Conservation (phyloP, 2,888 invertebrate genomes). For the Scaptomyza parva region DNA sequence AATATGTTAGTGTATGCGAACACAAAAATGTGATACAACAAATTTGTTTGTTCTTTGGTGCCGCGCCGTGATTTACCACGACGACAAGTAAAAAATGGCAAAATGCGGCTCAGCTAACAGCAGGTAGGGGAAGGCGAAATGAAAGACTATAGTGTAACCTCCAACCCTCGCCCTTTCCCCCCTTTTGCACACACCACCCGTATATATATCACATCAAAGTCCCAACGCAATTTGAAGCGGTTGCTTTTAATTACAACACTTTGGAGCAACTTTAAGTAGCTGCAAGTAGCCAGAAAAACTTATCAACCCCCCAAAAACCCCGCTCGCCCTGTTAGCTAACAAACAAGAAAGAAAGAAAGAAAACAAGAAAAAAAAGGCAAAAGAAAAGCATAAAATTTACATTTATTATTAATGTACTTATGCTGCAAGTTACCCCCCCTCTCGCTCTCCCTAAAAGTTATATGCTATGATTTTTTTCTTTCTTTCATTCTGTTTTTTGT, state of each 20-base stretch:
- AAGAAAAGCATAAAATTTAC: constrained; percentile 61
- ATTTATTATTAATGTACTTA: constrained; percentile 77
- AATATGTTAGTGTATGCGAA: constrained; percentile 3
- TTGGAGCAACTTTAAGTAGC: constrained; percentile 57
- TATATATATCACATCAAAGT: constrained; percentile 30
- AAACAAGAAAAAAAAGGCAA: constrained; percentile 11
- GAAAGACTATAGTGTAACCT: too few species aligned
- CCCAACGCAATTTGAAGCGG: constrained; percentile 20
- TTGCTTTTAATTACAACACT: constrained; percentile 74
- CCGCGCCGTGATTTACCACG: constrained; percentile 64
- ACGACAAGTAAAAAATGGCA: constrained; percentile 61
- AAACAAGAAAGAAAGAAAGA: constrained; percentile 17
- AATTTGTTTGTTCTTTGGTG: constrained; percentile 48
- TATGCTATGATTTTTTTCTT: constrained; percentile 57
- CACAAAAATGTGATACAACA: constrained; percentile 34
- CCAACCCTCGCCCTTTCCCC: too few species aligned
- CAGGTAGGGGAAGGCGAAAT: too few species aligned
- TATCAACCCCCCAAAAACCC: not conserved
- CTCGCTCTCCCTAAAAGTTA: constrained; percentile 12
- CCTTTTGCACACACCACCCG: too few species aligned
- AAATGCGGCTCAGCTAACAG: constrained; percentile 53
- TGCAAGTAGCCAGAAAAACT: constrained; percentile 51
- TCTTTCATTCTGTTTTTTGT: not conserved
- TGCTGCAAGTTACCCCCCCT: constrained; percentile 33
- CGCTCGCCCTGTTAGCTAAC: not conserved